A percentile compares a stretch with the other conserved stretches of the same genome.
Evolutionary conservation across 2,888 invertebrate genomes (phyloP).

Genomic region (Germaria angustata): DNA sequence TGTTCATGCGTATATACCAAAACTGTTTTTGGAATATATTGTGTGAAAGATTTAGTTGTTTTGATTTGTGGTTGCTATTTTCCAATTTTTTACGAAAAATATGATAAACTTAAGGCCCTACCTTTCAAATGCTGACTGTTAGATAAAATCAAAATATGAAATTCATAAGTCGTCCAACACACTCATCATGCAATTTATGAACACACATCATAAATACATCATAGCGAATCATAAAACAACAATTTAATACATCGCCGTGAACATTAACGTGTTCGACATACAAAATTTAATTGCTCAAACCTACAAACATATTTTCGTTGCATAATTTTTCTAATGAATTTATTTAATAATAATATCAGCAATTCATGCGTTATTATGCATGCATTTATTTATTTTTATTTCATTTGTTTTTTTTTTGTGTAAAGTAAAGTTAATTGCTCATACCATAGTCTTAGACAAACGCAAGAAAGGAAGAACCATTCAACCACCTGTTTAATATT

Average conservation of each 20-base stretch:
- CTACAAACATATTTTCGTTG: neutral
- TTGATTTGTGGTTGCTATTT: too few relatives aligned
- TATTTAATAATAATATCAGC: slow-evolving; percentile 2
- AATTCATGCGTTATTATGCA: neutral
- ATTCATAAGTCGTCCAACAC: slow-evolving; percentile 46
- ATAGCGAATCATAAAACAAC: slow-evolving; percentile 49
- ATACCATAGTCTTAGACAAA: neutral
- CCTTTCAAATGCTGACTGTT: neutral
- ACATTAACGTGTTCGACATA: slow-evolving; percentile 60
- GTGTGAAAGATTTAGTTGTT: too few relatives aligned
- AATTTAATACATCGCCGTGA: slow-evolving; percentile 57
- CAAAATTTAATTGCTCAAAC: slow-evolving; percentile 13
- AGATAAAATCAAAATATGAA: slow-evolving; percentile 9
- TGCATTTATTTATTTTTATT: too few relatives aligned
- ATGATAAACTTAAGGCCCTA: neutral
- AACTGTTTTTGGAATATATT: too few relatives aligned
- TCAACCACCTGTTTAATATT: slow-evolving; percentile 60
- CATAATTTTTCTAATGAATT: slow-evolving; percentile 56
- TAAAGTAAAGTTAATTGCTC: slow-evolving; percentile 21
- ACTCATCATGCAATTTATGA: slow-evolving; percentile 64
- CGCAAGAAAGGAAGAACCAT: neutral
- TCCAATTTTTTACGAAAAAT: neutral
- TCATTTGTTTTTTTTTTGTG: neutral
- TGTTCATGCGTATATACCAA: too few relatives aligned
- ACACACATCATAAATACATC: slow-evolving; percentile 65